Percentiles rank a stretch among this genome's conserved stretches.
phyloP scores from a whole-genome alignment of 64 coral and sea anemone species.

The Hydrozoanthus tunicans region DNA sequence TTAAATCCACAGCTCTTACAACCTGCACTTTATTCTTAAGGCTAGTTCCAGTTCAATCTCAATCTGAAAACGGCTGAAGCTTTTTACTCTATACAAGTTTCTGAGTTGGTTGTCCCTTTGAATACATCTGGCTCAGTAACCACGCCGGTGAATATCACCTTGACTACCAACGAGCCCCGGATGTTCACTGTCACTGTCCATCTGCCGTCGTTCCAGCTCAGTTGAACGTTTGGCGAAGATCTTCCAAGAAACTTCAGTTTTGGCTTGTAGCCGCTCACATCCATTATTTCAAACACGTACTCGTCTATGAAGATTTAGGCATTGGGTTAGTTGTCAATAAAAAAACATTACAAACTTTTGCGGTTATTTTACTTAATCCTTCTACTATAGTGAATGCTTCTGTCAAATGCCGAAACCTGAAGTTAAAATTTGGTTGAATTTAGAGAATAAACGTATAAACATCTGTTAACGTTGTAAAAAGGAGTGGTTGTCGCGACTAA shows the following conservation, averaged over 20 bases:
- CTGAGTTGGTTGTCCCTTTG: slow-evolving; percentile 19
- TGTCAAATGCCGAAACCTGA: neutral
- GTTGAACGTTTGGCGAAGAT: neutral
- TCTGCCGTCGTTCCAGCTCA: slow-evolving; percentile 14
- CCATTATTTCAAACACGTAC: slow-evolving; percentile 72
- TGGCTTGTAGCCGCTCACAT: slow-evolving; percentile 52
- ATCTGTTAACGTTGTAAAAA: too few relatives aligned
- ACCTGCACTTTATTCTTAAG: too few relatives aligned
- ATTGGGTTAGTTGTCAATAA: neutral
- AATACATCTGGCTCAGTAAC: slow-evolving; percentile 57
- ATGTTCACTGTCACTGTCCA: slow-evolving; percentile 31
- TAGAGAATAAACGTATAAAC: too few relatives aligned
- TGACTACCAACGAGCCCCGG: neutral
- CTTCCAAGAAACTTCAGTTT: slow-evolving; percentile 43
- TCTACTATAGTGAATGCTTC: neutral
- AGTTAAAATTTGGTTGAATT: too few relatives aligned
- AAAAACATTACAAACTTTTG: neutral
- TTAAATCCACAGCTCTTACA: too few relatives aligned
- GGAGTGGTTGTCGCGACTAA: too few relatives aligned
- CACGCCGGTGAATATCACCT: slow-evolving; percentile 34
- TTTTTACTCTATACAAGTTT: slow-evolving; percentile 34
- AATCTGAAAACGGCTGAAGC: too few relatives aligned
- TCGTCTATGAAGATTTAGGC: neutral
- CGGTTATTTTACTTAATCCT: neutral
- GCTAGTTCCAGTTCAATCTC: too few relatives aligned